phyloP scores from a whole-genome alignment of 2,888 invertebrate genomes.

The Branchipolynoe longqiensis region DNA sequence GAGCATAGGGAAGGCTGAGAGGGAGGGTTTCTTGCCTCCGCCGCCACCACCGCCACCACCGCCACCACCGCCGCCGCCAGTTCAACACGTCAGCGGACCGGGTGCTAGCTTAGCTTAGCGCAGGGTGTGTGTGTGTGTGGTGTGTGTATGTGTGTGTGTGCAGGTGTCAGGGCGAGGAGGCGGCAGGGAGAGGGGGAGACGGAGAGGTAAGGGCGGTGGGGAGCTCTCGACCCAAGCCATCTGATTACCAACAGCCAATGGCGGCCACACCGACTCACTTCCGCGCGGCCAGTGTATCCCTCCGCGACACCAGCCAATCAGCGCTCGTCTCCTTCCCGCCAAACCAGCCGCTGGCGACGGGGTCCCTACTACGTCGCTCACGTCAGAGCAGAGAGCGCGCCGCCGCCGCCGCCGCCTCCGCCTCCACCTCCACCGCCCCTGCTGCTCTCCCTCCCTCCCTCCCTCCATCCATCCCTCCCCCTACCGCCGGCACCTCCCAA shows the following conservation, averaged over 20 bases:
- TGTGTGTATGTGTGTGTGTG: too few species aligned
- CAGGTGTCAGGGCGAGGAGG: too few species aligned
- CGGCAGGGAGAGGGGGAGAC: too few species aligned
- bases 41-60: background rate
- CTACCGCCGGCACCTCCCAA: background rate
- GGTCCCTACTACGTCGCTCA: slow-evolving; percentile 34
- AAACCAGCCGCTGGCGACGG: background rate
- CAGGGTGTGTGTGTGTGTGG: too few species aligned
- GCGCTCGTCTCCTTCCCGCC: slow-evolving; percentile 44
- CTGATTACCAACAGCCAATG: slow-evolving; percentile 31
- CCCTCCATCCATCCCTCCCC: slow-evolving; percentile 3
- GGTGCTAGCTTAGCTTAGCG: background rate
- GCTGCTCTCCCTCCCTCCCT: slow-evolving; percentile 11
- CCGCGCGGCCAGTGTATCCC: background rate
- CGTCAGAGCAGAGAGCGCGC: slow-evolving; percentile 12
- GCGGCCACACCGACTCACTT: slow-evolving; percentile 29
- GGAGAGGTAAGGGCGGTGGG: too few species aligned
- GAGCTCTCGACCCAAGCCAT: background rate
- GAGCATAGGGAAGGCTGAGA: background rate
- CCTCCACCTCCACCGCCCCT: background rate
- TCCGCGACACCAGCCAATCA: slow-evolving; percentile 32
- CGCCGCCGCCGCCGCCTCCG: background rate
- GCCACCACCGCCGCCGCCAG: background rate
- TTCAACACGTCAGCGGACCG: slow-evolving; percentile 15
- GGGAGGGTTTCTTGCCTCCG: background rate